A percentile compares a stretch with the other conserved stretches of the same genome.
These are phyloP conservation scores for Epinotia ramella DNA, from an alignment of 2,888 invertebrate genomes.

Conservation along the genomic window DNA sequence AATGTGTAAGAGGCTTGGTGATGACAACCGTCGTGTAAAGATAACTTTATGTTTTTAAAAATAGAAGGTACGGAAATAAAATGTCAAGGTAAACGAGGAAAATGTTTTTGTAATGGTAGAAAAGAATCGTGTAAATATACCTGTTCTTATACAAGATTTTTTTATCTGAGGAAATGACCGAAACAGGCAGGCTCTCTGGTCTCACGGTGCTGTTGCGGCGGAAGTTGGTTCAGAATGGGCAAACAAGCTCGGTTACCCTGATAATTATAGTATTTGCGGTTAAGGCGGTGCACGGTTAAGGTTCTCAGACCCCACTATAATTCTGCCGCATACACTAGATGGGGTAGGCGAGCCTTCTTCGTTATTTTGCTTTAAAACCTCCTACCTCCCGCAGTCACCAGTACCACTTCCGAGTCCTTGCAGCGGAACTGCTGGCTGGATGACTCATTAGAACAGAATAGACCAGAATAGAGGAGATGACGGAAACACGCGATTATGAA, in stretches of 20 bases:
- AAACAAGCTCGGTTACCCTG: too few species aligned
- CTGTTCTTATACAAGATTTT: not conserved
- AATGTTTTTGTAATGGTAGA: not conserved
- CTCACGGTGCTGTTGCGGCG: too few species aligned
- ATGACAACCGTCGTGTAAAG: not conserved
- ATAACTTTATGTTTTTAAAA: constrained; percentile 4
- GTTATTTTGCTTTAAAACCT: not conserved
- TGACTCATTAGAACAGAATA: not conserved
- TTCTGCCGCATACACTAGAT: too few species aligned
- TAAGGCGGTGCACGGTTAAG: too few species aligned
- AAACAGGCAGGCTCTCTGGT: not conserved
- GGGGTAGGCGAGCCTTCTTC: too few species aligned
- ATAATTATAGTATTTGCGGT: too few species aligned
- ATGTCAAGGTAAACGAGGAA: not conserved
- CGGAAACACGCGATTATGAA: too few species aligned
- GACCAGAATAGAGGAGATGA: too few species aligned
- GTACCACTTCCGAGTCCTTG: not conserved
- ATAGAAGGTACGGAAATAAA: not conserved
- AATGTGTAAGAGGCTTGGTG: not conserved
- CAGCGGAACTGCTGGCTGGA: not conserved
- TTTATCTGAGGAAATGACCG: not conserved
- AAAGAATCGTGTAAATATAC: not conserved
- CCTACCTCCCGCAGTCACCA: not conserved
- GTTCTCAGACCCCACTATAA: too few species aligned
- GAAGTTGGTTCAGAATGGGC: too few species aligned